Conservation (phyloP, 2,888 invertebrate species). For the Tiliacea citrago region DNA sequence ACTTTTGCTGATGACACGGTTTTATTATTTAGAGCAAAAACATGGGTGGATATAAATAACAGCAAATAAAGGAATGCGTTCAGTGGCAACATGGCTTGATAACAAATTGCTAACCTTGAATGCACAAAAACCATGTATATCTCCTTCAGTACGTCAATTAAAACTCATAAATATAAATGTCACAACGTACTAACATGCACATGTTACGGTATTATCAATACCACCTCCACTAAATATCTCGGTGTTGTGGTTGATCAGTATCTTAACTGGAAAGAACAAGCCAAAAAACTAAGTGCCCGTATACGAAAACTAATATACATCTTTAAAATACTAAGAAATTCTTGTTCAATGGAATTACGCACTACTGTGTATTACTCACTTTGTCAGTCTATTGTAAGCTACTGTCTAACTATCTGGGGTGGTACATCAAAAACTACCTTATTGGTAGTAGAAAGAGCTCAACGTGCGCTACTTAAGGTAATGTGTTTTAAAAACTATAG, state of each 20-base stretch:
- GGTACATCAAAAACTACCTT: too few relatives aligned
- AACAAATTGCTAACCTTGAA: not conserved
- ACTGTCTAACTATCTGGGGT: too few relatives aligned
- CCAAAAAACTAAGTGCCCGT: too few relatives aligned
- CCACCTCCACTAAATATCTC: not conserved
- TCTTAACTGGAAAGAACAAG: too few relatives aligned
- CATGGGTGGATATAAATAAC: not conserved
- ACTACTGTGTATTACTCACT: too few relatives aligned
- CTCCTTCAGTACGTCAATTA: not conserved
- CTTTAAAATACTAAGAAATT: too few relatives aligned
- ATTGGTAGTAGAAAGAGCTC: too few relatives aligned
- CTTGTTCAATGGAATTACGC: too few relatives aligned
- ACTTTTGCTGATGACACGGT: not conserved
- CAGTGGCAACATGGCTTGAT: not conserved
- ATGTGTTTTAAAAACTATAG: too few relatives aligned
- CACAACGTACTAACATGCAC: not conserved
- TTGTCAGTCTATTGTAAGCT: too few relatives aligned
- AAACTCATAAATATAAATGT: not conserved
- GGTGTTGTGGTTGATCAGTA: not conserved
- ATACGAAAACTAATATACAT: too few relatives aligned
- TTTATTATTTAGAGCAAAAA: not conserved
- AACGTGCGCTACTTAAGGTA: too few relatives aligned
- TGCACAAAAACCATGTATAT: not conserved
- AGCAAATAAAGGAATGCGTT: not conserved
- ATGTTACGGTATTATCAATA: not conserved